These are phyloP conservation scores for Agriopis leucophaearia DNA, from an alignment of 2,888 invertebrate species.

Conservation along the genomic window DNA sequence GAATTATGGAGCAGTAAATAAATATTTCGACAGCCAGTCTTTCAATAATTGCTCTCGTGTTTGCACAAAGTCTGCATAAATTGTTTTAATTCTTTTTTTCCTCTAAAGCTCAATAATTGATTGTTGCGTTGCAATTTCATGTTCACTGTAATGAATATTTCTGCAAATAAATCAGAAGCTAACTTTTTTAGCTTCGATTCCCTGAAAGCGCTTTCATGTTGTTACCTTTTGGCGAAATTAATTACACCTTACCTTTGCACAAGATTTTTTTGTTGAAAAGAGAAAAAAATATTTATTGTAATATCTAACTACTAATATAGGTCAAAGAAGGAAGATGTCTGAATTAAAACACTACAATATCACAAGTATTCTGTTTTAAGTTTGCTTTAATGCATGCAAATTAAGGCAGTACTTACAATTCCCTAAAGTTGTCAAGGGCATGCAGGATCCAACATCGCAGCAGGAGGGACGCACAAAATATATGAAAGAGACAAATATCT, in stretches of 20 bases:
- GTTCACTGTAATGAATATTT: conserved; percentile 41
- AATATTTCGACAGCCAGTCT: neutral
- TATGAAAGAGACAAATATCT: conserved; percentile 67
- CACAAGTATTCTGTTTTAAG: conserved; percentile 14
- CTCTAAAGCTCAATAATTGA: conserved; percentile 12
- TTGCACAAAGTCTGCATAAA: neutral
- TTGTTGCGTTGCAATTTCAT: conserved; percentile 18
- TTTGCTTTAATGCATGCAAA: conserved; percentile 56
- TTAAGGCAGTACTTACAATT: conserved; percentile 78
- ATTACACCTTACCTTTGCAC: conserved; percentile 53
- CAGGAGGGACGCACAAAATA: conserved; percentile 73
- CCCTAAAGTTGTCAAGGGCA: conserved; percentile 81
- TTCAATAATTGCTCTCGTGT: neutral
- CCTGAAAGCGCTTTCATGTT: conserved; percentile 42
- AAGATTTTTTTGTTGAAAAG: conserved; percentile 39
- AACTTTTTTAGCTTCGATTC: conserved; percentile 44
- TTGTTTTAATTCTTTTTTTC: neutral
- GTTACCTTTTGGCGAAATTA: conserved; percentile 43
- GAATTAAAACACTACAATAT: conserved; percentile 8
- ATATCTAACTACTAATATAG: conserved; percentile 21
- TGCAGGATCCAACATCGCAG: conserved; percentile 79
- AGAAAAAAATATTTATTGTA: conserved; percentile 42
- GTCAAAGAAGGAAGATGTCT: conserved; percentile 5
- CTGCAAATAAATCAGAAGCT: conserved; percentile 48
- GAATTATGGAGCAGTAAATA: neutral